phyloP scores from a whole-genome alignment of 2,113 vertebrate species.

The Anas platyrhynchos region DNA sequence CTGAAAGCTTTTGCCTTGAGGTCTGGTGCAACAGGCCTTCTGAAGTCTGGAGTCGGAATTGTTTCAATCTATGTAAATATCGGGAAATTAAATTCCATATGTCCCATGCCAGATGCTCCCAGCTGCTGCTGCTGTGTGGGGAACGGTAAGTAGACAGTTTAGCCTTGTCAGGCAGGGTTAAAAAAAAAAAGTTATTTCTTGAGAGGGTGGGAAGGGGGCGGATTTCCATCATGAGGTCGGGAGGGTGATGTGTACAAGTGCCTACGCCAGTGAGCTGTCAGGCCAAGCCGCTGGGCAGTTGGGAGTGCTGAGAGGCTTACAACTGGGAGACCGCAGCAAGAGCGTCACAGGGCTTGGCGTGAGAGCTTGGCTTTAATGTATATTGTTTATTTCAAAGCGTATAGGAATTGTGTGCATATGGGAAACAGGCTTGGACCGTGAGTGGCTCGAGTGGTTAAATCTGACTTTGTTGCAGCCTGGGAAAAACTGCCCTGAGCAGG shows the following conservation, averaged over 20 bases:
- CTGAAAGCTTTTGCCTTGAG: constrained; percentile 72
- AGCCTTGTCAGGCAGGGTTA: constrained; percentile 9
- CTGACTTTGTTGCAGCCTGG: neutral
- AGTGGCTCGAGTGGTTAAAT: neutral
- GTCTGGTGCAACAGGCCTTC: constrained; percentile 66
- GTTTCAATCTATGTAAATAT: constrained; percentile 84
- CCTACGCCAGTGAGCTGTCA: constrained; percentile 68
- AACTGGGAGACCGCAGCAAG: constrained; percentile 35
- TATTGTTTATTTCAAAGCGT: constrained; percentile 53
- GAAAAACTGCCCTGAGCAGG: neutral
- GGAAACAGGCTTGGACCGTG: neutral
- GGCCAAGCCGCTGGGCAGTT: constrained; percentile 38
- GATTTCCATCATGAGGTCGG: constrained; percentile 29
- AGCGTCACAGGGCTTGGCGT: neutral
- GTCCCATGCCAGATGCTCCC: constrained; percentile 76
- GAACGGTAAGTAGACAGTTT: constrained; percentile 68
- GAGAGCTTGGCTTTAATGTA: neutral
- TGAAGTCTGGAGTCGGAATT: constrained; percentile 74
- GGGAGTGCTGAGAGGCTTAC: constrained; percentile 32
- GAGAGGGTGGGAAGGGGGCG: neutral
- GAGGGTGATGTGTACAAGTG: constrained; percentile 39
- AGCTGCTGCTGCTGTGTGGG: constrained; percentile 75
- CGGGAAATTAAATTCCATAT: constrained; percentile 81
- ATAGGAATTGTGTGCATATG: neutral
- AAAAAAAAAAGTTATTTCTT: constrained; percentile 4